phyloP scores from a whole-genome alignment of 2,113 vertebrate genomes.

The Tyto alba region DNA sequence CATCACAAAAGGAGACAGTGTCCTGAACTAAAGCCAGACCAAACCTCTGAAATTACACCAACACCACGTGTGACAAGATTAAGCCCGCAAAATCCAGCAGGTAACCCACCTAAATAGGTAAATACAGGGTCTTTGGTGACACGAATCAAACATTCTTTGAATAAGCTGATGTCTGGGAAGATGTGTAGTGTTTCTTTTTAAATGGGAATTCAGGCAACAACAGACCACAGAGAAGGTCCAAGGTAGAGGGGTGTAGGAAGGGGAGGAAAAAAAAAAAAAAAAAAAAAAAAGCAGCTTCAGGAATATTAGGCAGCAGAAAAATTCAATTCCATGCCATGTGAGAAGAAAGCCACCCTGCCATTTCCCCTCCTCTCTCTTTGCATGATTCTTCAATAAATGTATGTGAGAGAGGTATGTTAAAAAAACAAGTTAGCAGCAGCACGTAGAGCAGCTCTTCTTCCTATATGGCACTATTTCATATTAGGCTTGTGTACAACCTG shows the following conservation, averaged over 20 bases:
- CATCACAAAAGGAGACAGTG: not conserved
- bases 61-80: not conserved
- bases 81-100: not conserved
- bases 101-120: not conserved
- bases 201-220: not conserved
- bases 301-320: not conserved
- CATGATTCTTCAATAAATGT: not conserved
- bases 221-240: fast-evolving
- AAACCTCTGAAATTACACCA: not conserved
- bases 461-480: not conserved
- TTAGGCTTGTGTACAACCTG: not conserved
- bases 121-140: not conserved
- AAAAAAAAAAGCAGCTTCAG: not conserved
- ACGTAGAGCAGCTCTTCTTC: not conserved
- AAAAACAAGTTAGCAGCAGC: not conserved
- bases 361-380: not conserved
- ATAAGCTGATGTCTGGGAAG: not conserved
- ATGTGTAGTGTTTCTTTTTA: not conserved
- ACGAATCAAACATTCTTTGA: not conserved
- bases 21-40: not conserved
- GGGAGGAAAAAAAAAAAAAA: too few species aligned
- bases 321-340: not conserved
- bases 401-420: not conserved
- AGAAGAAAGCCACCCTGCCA: not conserved
- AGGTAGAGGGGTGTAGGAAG: not conserved